Evolutionary conservation across 2,113 vertebrate species (phyloP).

Genomic region (Plotosus lineatus): DNA sequence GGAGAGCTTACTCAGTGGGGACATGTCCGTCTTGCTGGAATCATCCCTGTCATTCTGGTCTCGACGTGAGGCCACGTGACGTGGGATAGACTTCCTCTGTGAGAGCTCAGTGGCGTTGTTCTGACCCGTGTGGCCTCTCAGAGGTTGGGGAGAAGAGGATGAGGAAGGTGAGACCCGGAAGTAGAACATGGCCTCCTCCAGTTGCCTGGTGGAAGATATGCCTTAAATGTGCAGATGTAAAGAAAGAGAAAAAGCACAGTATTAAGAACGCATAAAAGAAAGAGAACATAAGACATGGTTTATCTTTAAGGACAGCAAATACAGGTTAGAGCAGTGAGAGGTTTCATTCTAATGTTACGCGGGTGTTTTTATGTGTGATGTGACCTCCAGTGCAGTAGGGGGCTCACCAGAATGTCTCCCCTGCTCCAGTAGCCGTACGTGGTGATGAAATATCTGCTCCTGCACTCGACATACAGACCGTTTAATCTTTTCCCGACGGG

Average conservation of each 20-base stretch:
- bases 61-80: conserved; percentile 51
- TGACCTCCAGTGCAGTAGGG: background rate
- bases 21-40: conserved; percentile 23
- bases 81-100: conserved; percentile 23
- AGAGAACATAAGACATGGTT: background rate
- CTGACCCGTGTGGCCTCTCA: conserved; percentile 70
- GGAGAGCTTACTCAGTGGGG: conserved; percentile 44
- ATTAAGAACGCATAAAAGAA: background rate
- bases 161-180: conserved; percentile 17
- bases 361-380: background rate
- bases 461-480: conserved; percentile 89
- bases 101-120: conserved; percentile 31
- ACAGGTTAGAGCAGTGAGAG: background rate
- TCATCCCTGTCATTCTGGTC: conserved; percentile 45
- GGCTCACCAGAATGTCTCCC: conserved; percentile 82
- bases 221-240: conserved; percentile 33
- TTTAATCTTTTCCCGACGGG: conserved; percentile 95
- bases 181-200: conserved; percentile 54
- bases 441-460: conserved; percentile 94
- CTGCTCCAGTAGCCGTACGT: conserved; percentile 83
- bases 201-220: conserved; percentile 49
- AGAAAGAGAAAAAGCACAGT: background rate
- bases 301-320: background rate
- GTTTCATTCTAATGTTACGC: background rate
- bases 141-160: conserved; percentile 32